These are phyloP conservation scores for Serinus canaria DNA, from an alignment of 2,113 vertebrate genomes.

Conservation along the genomic window DNA sequence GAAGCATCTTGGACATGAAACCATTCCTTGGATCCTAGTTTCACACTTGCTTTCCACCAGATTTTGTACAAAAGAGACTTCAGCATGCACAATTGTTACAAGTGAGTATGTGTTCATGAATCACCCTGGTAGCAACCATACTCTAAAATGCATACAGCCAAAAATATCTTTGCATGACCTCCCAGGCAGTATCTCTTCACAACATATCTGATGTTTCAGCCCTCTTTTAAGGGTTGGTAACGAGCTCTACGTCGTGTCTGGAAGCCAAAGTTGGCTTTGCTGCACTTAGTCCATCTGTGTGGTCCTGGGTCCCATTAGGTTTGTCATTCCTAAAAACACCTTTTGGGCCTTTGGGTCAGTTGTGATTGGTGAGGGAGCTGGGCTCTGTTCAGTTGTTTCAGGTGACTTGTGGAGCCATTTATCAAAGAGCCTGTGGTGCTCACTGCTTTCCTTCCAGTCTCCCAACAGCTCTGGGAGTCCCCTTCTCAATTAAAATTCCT, in stretches of 20 bases:
- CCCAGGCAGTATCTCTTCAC: not conserved
- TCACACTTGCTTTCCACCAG: not conserved
- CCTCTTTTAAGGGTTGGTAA: not conserved
- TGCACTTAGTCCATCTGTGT: not conserved
- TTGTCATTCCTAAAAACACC: not conserved
- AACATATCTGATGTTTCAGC: not conserved
- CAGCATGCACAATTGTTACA: not conserved
- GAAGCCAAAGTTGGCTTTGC: not conserved
- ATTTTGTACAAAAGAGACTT: not conserved
- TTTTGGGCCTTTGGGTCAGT: not conserved
- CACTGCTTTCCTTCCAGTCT: not conserved
- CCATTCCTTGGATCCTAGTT: not conserved
- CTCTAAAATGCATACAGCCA: not conserved
- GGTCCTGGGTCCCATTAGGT: not conserved
- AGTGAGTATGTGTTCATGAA: not conserved
- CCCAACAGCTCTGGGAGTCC: not conserved
- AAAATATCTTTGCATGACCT: not conserved
- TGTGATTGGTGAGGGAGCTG: not conserved
- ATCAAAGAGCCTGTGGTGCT: not conserved
- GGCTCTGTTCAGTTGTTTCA: not conserved
- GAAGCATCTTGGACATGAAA: not conserved
- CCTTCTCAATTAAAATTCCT: not conserved
- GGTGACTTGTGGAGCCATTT: not conserved
- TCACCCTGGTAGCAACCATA: not conserved
- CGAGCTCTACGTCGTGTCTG: not conserved